Conservation (phyloP, 2,797 vertebrate genomes). For the Mormyrops boulengeri region DNA sequence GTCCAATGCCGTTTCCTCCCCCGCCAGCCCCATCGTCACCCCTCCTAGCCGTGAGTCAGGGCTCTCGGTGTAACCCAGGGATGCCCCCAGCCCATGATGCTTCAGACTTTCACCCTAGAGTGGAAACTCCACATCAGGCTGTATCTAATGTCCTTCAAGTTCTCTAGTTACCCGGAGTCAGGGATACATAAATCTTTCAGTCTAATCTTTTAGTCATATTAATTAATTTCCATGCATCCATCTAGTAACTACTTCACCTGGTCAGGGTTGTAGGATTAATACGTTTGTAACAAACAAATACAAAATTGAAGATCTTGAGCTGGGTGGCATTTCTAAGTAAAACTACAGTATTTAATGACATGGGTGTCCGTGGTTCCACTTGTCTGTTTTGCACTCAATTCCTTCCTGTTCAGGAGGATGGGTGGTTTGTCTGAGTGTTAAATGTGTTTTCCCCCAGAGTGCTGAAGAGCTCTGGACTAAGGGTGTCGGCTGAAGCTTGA, state of each 20-base stretch:
- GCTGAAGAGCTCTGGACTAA: constrained; percentile 76
- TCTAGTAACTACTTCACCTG: background rate
- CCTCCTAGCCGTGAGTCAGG: constrained; percentile 76
- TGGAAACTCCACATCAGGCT: background rate
- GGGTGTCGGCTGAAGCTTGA: constrained; percentile 78
- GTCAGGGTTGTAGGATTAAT: background rate
- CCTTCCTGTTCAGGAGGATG: constrained; percentile 5
- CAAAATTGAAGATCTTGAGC: constrained; percentile 1
- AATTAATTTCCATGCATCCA: background rate
- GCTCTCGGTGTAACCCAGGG: constrained; percentile 64
- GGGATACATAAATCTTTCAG: background rate
- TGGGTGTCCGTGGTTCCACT: background rate
- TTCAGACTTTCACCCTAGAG: background rate
- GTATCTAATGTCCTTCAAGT: background rate
- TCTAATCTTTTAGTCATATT: background rate
- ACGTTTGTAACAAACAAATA: background rate
- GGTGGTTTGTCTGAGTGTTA: constrained; percentile 67
- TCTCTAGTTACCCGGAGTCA: background rate
- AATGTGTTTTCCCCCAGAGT: constrained; percentile 78
- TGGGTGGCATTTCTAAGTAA: constrained; percentile 17
- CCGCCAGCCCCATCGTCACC: constrained; percentile 77
- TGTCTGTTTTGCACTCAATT: constrained; percentile 10
- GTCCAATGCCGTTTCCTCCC: constrained; percentile 82
- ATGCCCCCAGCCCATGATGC: constrained; percentile 53
- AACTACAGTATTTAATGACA: background rate